A percentile compares a stretch with the other conserved stretches of the same genome.
phyloP scores from a whole-genome alignment of 1,140 invertebrate genomes.

The Cotesia vestalis region DNA sequence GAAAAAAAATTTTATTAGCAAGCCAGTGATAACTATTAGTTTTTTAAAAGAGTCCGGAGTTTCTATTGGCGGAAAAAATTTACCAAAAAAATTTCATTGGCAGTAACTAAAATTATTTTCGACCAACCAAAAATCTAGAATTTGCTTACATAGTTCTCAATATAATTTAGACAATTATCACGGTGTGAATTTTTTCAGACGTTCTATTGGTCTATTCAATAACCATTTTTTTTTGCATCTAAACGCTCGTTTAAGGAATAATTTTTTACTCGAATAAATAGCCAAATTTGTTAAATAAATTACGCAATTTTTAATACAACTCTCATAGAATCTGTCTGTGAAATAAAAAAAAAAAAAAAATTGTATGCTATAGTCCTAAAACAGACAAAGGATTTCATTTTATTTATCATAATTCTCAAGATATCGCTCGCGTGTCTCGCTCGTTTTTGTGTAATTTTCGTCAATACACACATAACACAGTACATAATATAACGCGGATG shows the following conservation, averaged over 20 bases:
- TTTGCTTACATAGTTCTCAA: conserved; percentile 18
- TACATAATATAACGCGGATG: conserved; percentile 7
- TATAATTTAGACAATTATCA: conserved; percentile 17
- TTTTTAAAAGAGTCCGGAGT: not conserved
- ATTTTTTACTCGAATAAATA: no score
- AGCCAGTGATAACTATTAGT: not conserved
- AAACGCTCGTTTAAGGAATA: no score
- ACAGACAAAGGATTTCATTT: conserved; percentile 15
- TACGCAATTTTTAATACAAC: no score
- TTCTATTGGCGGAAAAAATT: conserved; percentile 13
- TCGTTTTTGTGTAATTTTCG: conserved; percentile 29
- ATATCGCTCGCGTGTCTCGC: conserved; percentile 25
- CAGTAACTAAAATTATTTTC: not conserved
- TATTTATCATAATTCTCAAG: conserved; percentile 17
- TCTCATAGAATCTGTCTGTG: not conserved
- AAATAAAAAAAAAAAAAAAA: not conserved
- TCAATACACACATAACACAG: not conserved
- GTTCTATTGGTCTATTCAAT: conserved; percentile 5
- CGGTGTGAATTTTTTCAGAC: not conserved
- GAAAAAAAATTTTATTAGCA: not conserved
- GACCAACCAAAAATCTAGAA: conserved; percentile 12
- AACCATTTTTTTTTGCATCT: not conserved
- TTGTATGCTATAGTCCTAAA: not conserved
- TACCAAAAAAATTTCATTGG: not conserved
- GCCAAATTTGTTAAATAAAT: no score